Evolutionary conservation across 2,888 invertebrate species (phyloP).

Genomic region (Drosophila nr. perissopoda): DNA sequence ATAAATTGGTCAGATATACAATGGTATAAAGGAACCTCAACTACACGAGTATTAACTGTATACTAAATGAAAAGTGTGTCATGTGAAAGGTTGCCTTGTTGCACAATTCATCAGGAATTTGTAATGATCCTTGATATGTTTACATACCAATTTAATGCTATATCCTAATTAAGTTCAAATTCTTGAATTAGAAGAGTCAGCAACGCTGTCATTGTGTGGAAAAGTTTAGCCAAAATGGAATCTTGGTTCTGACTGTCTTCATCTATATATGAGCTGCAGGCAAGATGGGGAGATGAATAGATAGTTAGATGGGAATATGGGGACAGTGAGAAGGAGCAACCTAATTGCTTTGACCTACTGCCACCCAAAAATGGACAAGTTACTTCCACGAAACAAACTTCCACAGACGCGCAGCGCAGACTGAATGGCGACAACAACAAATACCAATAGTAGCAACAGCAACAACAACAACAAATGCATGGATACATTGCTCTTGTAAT

Average conservation of each 20-base stretch:
- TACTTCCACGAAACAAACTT: slow-evolving; percentile 37
- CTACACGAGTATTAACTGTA: slow-evolving; percentile 2
- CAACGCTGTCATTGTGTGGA: background rate
- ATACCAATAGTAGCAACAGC: slow-evolving; percentile 7
- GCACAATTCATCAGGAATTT: background rate
- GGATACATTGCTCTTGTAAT: slow-evolving; percentile 48
- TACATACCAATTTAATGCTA: background rate
- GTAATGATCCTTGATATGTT: background rate
- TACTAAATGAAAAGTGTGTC: slow-evolving; percentile 39
- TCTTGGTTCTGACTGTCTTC: background rate
- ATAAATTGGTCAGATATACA: slow-evolving; percentile 41
- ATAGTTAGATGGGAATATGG: background rate
- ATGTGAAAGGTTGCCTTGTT: slow-evolving; percentile 32
- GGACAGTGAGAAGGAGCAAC: slow-evolving; percentile 28
- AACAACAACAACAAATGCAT: slow-evolving; percentile 2
- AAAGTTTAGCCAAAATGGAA: background rate
- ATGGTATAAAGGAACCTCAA: background rate
- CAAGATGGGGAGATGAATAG: background rate
- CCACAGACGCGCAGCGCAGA: slow-evolving; percentile 22
- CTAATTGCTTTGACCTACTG: slow-evolving; percentile 74
- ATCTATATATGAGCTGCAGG: background rate
- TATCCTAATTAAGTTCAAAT: background rate
- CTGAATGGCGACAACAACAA: slow-evolving; percentile 41
- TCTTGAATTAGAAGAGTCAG: background rate
- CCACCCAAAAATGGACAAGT: slow-evolving; percentile 51